Evolutionary conservation across 2,797 vertebrate species (phyloP).

Genomic region (Anguilla obscura): DNA sequence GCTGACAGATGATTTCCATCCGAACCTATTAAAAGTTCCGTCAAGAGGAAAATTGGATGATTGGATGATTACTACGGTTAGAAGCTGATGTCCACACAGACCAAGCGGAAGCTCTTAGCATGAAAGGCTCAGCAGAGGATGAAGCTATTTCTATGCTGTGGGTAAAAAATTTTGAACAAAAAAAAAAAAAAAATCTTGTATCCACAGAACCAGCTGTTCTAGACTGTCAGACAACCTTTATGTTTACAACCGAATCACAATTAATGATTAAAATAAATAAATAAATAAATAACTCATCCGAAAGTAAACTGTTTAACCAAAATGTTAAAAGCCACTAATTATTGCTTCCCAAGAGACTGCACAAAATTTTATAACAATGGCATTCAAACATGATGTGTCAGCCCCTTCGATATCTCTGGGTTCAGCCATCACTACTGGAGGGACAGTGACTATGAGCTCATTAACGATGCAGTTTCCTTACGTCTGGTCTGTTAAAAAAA

Average conservation of each 20-base stretch:
- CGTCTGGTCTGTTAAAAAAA: neutral
- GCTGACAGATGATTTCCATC: slow-evolving; percentile 8
- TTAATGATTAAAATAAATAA: neutral
- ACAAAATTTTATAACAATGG: neutral
- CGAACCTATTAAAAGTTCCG: slow-evolving; percentile 1
- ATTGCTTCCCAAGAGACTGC: neutral
- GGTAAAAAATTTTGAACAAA: neutral
- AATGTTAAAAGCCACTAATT: neutral
- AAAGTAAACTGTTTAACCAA: neutral
- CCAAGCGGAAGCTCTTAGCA: neutral
- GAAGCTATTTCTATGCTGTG: slow-evolving; percentile 9
- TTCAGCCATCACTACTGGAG: neutral
- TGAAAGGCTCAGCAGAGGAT: neutral
- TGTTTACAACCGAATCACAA: neutral
- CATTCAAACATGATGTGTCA: neutral
- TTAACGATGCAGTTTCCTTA: slow-evolving; percentile 33
- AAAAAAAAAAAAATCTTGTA: neutral
- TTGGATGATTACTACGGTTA: slow-evolving; percentile 24
- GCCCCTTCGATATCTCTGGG: neutral
- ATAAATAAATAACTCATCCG: neutral
- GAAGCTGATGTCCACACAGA: neutral
- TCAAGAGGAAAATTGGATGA: slow-evolving; percentile 23
- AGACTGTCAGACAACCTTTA: neutral
- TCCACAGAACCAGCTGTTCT: neutral
- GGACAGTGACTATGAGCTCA: neutral